Conservation (phyloP, 2,888 invertebrate species). For the Hylaea fasciaria region DNA sequence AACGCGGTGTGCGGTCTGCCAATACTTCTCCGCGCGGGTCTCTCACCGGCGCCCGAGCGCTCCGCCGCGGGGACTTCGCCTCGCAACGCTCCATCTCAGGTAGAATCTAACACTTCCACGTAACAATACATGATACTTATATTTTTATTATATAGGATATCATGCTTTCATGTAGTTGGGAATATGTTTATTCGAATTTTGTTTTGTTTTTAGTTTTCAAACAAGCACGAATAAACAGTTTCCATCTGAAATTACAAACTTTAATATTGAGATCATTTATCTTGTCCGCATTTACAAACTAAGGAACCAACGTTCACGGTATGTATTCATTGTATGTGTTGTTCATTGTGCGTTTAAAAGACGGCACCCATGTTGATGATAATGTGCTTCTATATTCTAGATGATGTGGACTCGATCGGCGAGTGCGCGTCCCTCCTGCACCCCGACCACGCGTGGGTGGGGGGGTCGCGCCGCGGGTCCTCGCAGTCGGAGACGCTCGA, state of each 20-base stretch:
- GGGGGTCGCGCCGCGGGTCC: constrained; percentile 92
- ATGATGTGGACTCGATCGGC: constrained; percentile 90
- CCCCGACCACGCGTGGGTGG: constrained; percentile 93
- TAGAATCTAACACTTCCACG: constrained; percentile 44
- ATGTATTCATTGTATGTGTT: constrained; percentile 26
- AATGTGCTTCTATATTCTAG: constrained; percentile 54
- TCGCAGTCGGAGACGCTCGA: constrained; percentile 95
- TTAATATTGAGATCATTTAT: constrained; percentile 31
- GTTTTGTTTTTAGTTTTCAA: not conserved
- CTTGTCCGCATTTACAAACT: constrained; percentile 34
- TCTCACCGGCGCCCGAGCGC: constrained; percentile 87
- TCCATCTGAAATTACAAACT: constrained; percentile 15
- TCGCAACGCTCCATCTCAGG: constrained; percentile 90
- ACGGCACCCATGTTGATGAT: constrained; percentile 5
- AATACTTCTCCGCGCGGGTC: constrained; percentile 93
- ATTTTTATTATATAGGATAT: too few relatives aligned
- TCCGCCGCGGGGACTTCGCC: constrained; percentile 89
- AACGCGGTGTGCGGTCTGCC: constrained; percentile 91
- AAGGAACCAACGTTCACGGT: constrained; percentile 31
- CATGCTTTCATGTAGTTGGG: constrained; percentile 6
- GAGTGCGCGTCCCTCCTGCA: constrained; percentile 91
- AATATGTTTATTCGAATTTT: constrained; percentile 6
- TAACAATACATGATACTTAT: not conserved
- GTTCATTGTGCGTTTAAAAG: not conserved
- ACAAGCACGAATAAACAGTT: not conserved